A percentile compares a stretch with the other conserved stretches of the same genome.
Evolutionary conservation across 2,113 vertebrate species (phyloP).

Genomic region (Sceloporus tristichus): DNA sequence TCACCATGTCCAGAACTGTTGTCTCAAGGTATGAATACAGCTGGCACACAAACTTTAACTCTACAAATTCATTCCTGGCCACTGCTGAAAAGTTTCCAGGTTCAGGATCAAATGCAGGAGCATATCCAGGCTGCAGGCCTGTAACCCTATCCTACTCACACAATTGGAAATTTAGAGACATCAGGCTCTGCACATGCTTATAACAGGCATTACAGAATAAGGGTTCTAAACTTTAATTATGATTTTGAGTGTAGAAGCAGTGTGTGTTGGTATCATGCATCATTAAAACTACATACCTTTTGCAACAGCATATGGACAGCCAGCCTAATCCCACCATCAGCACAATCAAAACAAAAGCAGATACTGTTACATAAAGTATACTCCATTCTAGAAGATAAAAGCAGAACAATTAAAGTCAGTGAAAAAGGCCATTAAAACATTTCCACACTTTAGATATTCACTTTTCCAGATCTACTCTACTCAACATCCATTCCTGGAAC

Average conservation of each 20-base stretch:
- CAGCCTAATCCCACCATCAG: slow-evolving; percentile 80
- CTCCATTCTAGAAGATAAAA: slow-evolving; percentile 86
- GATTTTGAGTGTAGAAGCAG: neutral
- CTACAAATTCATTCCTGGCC: too few relatives aligned
- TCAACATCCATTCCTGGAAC: neutral
- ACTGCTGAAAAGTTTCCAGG: too few relatives aligned
- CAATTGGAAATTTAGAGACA: neutral
- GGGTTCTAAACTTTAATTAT: neutral
- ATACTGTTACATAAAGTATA: slow-evolving; percentile 85
- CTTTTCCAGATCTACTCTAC: neutral
- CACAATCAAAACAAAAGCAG: slow-evolving; percentile 78
- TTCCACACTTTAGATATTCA: neutral
- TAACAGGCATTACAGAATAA: neutral
- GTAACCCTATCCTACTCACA: neutral
- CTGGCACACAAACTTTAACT: too few relatives aligned
- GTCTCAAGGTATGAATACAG: too few relatives aligned
- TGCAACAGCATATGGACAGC: slow-evolving; percentile 89
- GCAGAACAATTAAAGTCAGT: slow-evolving; percentile 23
- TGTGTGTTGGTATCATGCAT: neutral
- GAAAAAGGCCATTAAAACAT: neutral
- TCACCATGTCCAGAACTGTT: too few relatives aligned
- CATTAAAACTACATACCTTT: slow-evolving; percentile 79
- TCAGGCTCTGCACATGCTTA: neutral
- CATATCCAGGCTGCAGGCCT: too few relatives aligned
- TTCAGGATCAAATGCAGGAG: too few relatives aligned